Conservation (phyloP, 2,888 invertebrate genomes). For the Lycophotia porphyrea region DNA sequence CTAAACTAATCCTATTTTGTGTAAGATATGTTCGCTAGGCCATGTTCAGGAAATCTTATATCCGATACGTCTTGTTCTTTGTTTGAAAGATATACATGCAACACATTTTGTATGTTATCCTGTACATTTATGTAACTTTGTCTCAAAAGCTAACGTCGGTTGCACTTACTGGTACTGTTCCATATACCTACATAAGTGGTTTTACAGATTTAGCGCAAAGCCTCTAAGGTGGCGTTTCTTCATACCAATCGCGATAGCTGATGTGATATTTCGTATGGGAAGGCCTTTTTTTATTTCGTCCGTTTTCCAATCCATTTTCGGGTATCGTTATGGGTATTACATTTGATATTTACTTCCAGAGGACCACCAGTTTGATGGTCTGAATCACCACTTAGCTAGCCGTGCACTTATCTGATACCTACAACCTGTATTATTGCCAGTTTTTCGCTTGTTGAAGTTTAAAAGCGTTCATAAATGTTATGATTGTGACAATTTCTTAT, state of each 20-base stretch:
- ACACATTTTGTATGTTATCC: background rate
- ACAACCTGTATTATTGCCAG: background rate
- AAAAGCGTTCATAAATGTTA: background rate
- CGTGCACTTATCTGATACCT: background rate
- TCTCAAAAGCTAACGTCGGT: too few relatives aligned
- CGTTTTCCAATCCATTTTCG: too few relatives aligned
- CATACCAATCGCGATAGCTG: background rate
- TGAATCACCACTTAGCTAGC: too few relatives aligned
- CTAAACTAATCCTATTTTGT: constrained; percentile 21
- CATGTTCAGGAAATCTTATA: constrained; percentile 15
- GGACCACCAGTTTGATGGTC: too few relatives aligned
- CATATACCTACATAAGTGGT: background rate
- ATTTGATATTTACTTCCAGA: too few relatives aligned
- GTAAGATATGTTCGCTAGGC: constrained; percentile 9
- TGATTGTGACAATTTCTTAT: background rate
- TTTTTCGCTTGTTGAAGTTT: background rate
- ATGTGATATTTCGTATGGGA: background rate
- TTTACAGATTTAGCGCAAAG: background rate
- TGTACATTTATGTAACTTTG: background rate
- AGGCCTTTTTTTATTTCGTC: too few relatives aligned
- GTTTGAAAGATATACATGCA: background rate
- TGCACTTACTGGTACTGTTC: too few relatives aligned
- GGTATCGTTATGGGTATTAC: too few relatives aligned
- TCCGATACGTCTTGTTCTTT: background rate
- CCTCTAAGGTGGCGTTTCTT: background rate